These are phyloP conservation scores for Dolichopus griseipennis DNA, from an alignment of 2,888 invertebrate species.

Conservation along the genomic window DNA sequence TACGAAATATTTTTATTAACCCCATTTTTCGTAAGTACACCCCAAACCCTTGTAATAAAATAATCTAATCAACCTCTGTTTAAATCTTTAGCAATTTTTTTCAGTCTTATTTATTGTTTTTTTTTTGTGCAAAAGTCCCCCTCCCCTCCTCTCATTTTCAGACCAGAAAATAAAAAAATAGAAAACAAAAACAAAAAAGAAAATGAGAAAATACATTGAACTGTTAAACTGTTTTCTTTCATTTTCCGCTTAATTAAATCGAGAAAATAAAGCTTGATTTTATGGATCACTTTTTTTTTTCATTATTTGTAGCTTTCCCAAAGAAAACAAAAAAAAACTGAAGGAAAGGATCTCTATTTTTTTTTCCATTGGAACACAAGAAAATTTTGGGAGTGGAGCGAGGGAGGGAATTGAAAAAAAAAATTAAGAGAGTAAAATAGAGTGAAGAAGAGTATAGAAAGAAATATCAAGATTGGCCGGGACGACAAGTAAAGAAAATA, in stretches of 20 bases:
- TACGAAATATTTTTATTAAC: no score
- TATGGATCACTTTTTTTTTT: slow-evolving; percentile 1
- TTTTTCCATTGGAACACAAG: not conserved
- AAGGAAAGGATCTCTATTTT: no score
- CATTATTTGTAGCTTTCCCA: not conserved
- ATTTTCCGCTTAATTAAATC: slow-evolving; percentile 11
- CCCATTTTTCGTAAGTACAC: no score
- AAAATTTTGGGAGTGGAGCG: not conserved
- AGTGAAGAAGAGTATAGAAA: not conserved
- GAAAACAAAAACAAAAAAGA: not conserved
- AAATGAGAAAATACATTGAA: not conserved
- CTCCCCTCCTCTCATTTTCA: no score
- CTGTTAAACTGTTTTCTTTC: slow-evolving; percentile 8
- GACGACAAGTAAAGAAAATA: slow-evolving; percentile 2
- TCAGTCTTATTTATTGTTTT: no score
- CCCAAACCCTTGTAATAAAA: no score
- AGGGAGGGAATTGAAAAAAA: no score
- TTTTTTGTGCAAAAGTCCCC: no score
- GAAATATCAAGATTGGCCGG: not conserved
- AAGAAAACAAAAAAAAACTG: no score
- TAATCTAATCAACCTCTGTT: no score
- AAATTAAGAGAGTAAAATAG: not conserved
- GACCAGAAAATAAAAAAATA: no score
- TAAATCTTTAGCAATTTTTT: no score
- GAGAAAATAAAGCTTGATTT: slow-evolving; percentile 8